These are phyloP conservation scores for Yoshiicerus persimilis DNA, from an alignment of 1,140 invertebrate genomes.

Conservation along the genomic window DNA sequence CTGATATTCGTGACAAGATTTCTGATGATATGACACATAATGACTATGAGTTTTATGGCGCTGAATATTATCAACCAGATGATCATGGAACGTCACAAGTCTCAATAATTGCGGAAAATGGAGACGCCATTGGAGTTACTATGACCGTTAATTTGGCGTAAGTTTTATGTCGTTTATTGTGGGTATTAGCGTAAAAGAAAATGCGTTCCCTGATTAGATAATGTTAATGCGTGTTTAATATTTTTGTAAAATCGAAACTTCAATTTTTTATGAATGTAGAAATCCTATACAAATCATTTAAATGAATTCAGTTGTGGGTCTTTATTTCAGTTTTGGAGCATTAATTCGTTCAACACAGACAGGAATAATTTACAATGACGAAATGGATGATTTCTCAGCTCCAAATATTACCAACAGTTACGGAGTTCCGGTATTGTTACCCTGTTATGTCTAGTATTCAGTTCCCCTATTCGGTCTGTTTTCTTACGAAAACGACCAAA, in stretches of 20 bases:
- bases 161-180: constrained; percentile 52
- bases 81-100: constrained; percentile 90
- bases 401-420: constrained; percentile 75
- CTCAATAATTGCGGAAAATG: constrained; percentile 78
- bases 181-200: too few species aligned
- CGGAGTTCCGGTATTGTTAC: constrained; percentile 64
- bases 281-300: too few species aligned
- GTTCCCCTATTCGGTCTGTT: too few species aligned
- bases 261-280: too few species aligned
- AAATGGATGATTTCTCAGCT: constrained; percentile 93
- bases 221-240: too few species aligned
- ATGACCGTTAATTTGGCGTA: constrained; percentile 90
- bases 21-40: constrained; percentile 69
- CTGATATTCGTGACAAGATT: constrained; percentile 65
- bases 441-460: too few species aligned
- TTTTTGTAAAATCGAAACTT: too few species aligned
- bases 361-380: constrained; percentile 89
- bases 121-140: constrained; percentile 90
- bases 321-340: constrained; percentile 71
- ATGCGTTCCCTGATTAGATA: too few species aligned
- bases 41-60: constrained; percentile 69
- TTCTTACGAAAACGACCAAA: too few species aligned
- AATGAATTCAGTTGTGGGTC: too few species aligned
- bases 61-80: constrained; percentile 59
- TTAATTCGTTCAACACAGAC: constrained; percentile 72